Conservation (phyloP, 1,140 invertebrate genomes). For the Potamilus streckersoni region DNA sequence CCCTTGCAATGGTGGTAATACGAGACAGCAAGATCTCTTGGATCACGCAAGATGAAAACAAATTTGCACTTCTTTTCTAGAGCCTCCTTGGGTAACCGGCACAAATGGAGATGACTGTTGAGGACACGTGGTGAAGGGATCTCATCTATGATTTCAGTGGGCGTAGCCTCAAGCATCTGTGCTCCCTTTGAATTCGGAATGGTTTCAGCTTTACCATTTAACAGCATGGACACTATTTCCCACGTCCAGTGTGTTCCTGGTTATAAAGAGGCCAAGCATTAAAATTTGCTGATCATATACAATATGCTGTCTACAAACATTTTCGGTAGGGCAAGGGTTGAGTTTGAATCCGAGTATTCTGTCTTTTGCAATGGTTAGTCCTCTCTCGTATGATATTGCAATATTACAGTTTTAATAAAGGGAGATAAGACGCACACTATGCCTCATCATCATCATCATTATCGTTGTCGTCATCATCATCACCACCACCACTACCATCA, state of each 20-base stretch:
- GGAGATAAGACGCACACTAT: no score
- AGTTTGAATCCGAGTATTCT: no score
- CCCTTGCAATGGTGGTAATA: conserved; percentile 30
- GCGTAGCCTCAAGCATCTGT: conserved; percentile 28
- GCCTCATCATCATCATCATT: no score
- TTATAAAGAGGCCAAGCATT: no score
- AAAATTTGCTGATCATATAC: no score
- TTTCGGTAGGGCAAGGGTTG: no score
- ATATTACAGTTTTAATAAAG: no score
- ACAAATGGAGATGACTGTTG: conserved; percentile 32
- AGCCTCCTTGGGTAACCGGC: conserved; percentile 10
- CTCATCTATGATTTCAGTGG: conserved; percentile 10
- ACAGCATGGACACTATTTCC: conserved; percentile 36
- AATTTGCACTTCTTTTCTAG: conserved; percentile 31
- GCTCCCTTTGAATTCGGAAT: conserved; percentile 11
- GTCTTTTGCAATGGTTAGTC: no score
- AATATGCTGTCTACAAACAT: no score
- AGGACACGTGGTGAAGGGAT: conserved; percentile 33
- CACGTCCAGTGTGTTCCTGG: conserved; percentile 43
- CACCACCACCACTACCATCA: no score
- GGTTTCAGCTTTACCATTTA: conserved; percentile 18
- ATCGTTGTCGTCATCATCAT: no score
- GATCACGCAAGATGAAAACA: conserved; percentile 35
- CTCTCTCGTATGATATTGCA: no score
- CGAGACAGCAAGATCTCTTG: conserved; percentile 43